Conservation (phyloP, 2,888 invertebrate genomes). For the Erebia ligea region DNA sequence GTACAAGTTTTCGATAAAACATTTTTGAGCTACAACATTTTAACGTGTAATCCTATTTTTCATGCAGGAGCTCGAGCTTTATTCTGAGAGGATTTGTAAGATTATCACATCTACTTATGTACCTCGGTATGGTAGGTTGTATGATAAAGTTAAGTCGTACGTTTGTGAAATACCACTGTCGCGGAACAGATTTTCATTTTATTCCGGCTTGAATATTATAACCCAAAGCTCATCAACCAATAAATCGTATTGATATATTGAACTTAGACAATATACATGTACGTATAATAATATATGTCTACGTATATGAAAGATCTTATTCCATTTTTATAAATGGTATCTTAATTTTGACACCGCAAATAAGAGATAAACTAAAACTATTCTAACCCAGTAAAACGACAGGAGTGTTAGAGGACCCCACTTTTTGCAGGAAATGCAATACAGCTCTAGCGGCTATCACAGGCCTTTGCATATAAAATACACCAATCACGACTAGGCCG, state of each 20-base stretch:
- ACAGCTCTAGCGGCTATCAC: slow-evolving; percentile 43
- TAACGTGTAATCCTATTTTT: slow-evolving; percentile 35
- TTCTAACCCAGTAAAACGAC: not conserved
- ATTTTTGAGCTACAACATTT: slow-evolving; percentile 34
- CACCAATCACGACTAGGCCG: slow-evolving; percentile 60
- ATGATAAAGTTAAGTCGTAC: not conserved
- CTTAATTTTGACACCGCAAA: not conserved
- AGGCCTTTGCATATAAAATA: slow-evolving; percentile 64
- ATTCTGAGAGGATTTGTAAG: slow-evolving; percentile 29
- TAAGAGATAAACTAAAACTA: not conserved
- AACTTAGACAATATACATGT: too few species aligned
- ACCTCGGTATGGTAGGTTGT: not conserved
- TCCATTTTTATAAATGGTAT: too few species aligned
- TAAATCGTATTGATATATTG: too few species aligned
- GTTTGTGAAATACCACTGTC: not conserved
- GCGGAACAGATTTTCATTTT: too few species aligned
- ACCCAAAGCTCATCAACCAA: too few species aligned
- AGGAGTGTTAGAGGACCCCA: slow-evolving; percentile 9
- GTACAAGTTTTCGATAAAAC: slow-evolving; percentile 27
- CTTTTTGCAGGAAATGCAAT: slow-evolving; percentile 34
- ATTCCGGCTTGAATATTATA: too few species aligned
- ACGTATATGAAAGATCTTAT: too few species aligned
- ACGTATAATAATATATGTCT: too few species aligned
- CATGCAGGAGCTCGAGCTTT: slow-evolving; percentile 31
- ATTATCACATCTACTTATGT: slow-evolving; percentile 19